Evolutionary conservation across 1,140 invertebrate species (phyloP), one percentile per base, ranked within the genome.

Genomic region (Leptinotarsa defecta): DNA sequence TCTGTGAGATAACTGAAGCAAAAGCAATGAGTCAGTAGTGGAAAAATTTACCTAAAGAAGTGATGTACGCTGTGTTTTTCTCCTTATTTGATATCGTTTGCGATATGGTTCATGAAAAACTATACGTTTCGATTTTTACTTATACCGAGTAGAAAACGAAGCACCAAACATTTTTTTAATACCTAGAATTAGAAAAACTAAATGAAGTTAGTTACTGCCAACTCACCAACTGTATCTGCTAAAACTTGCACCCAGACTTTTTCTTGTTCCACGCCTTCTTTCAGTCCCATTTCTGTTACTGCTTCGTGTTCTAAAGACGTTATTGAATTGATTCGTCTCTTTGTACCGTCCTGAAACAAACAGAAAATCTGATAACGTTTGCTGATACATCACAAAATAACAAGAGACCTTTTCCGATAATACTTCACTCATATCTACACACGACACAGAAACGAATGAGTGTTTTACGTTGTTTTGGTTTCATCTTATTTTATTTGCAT

Each of bases 171-270:
- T 11, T 11, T 3, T 43, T 11, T 43, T 11, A 11, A 8, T 43
- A 11, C 34, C 8, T 43, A 3, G 34, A 3, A 11, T 11, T 43
- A 43, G 8, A 43, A 43, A 11, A 3, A 43, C 34, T 1, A 43
- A 43, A 11, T 43, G 8, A 43, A 43, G 34, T 43, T 43, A 43
- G 0, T 43, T 43, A 43, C 8, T 43, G 8, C 34, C 34, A 17
- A 57, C 52, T 57, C 52, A 57, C 52, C 52, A 15, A 57, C 52
- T 57, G 52, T 57, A 57, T 57, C 52, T 8, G 52, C 52, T 8
- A 57, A 57, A n/a, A 57, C 52, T 57, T 57, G 52, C 15, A 57
- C 52, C 52, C 52, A 57, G 15, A 57, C 52, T 57, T 57, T 57
- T 57, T 57, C 52, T 57, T 17, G 15, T 57, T 57, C 17, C 6